Base-by-base conservation (phyloP, 2,888 invertebrate species). In the Drosophila niveifrons region DNA sequence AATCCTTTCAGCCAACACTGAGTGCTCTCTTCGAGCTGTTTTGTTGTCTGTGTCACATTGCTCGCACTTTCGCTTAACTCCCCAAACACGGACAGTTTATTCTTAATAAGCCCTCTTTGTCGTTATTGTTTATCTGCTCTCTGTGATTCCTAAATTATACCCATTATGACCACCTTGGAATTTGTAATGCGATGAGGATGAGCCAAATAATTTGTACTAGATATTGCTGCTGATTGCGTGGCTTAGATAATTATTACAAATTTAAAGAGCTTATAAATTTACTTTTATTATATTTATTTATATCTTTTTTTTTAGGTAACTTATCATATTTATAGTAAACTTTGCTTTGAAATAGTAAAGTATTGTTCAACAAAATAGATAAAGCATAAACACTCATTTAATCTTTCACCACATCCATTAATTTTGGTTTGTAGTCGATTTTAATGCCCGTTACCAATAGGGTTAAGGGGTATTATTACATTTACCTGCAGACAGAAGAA, bases 1-100 rank as follows among this genome's bases (percentile, higher is more conserved):
- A 84, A 88, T 79, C 78, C 70, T 63, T 78, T 55, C 11, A n/a
- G 59, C 39, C 15, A 28, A 50, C 17, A 9, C 15, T 7, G 9
- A 11, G 44, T 28, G 15, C 17, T 18, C 28, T 39, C 31, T 36
- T 17, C 2, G 17, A 4, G 13, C 6, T 43, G 29, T 8, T 58
- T 56, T 15, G 13, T 9, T 48, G 29, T 8, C 52, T 56, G 18
- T 18, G 11, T 11, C 10, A 4, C 29, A 63, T 9, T 23, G 28
- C 18, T 36, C n/a, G 36, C 13, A 6, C 28, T 23, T 15, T 18
- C 23, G 28, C 7, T 50, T 51, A 15, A 10, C 31, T 34, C 50
- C 39, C 15, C 13, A 41, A 41, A 41, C 39, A 15, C 6, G 39
- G 2, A 13, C 15, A 41, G 28, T 55, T 17, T 28, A 15, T 55